A percentile compares a stretch with the other conserved stretches of the same genome.
Evolutionary conservation across 2,113 vertebrate species (phyloP).

Genomic region (Miniopterus natalensis): DNA sequence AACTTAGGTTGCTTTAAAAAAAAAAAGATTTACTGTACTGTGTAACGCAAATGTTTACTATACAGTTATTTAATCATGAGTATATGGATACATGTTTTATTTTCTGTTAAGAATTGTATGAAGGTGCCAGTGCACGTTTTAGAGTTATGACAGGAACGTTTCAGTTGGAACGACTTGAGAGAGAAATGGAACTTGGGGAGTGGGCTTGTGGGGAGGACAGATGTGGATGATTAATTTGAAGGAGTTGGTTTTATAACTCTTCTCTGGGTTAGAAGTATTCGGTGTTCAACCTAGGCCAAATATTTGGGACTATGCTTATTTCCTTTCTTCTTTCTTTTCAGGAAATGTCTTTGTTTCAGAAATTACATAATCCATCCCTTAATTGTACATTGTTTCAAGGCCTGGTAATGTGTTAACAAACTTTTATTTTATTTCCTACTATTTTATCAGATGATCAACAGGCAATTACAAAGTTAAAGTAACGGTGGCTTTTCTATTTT

Average conservation of each 20-base stretch:
- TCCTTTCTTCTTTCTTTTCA: constrained; percentile 32
- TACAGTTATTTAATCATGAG: not conserved
- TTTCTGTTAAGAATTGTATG: not conserved
- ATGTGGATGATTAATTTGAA: not conserved
- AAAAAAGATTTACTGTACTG: not conserved
- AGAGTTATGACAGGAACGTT: not conserved
- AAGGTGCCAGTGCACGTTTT: not conserved
- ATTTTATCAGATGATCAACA: constrained; percentile 40
- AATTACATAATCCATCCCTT: constrained; percentile 6
- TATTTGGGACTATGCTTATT: not conserved
- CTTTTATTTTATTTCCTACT: constrained; percentile 43
- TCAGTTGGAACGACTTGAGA: constrained; percentile 17
- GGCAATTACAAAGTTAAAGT: constrained; percentile 45
- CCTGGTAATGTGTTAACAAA: not conserved
- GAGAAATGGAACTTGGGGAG: not conserved
- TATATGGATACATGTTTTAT: not conserved
- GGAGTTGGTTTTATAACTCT: not conserved
- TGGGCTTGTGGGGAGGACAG: not conserved
- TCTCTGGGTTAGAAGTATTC: not conserved
- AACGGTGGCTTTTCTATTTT: not conserved
- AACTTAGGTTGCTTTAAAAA: not conserved
- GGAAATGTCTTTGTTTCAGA: constrained; percentile 29
- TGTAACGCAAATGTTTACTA: not conserved
- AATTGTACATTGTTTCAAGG: constrained; percentile 3
- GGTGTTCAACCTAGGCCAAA: not conserved